Conservation (phyloP, 2,113 vertebrate species). For the Anguilla japonica region DNA sequence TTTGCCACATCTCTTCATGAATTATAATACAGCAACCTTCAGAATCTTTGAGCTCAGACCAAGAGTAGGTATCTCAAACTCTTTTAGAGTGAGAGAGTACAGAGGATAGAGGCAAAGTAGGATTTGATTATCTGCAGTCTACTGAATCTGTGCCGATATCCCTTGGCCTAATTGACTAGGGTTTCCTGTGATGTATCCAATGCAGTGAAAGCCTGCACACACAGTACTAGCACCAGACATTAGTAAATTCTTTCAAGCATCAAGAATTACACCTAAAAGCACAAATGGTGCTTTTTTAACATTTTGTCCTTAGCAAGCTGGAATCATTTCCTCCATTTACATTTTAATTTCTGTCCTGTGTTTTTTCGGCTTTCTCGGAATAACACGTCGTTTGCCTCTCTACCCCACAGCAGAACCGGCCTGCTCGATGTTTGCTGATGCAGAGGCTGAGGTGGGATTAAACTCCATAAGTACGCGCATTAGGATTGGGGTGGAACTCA, state of each 20-base stretch:
- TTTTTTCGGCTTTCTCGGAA: background rate
- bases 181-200: background rate
- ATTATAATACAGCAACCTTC: too few species aligned
- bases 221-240: background rate
- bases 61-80: background rate
- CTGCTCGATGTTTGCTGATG: background rate
- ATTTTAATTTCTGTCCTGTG: background rate
- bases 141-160: background rate
- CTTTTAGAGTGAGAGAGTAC: background rate
- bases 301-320: background rate
- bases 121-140: background rate
- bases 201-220: background rate
- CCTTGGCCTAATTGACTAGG: background rate
- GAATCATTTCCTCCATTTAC: background rate
- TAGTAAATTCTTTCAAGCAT: background rate
- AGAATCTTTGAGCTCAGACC: too few species aligned
- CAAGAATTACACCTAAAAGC: background rate
- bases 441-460: background rate
- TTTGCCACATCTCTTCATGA: background rate
- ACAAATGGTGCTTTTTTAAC: background rate
- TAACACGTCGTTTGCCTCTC: background rate
- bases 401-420: background rate
- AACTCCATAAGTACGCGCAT: background rate
- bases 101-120: background rate
- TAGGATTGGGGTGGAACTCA: background rate